These are phyloP conservation scores for Hydrophis major DNA, from an alignment of 2,797 vertebrate species.

Conservation along the genomic window DNA sequence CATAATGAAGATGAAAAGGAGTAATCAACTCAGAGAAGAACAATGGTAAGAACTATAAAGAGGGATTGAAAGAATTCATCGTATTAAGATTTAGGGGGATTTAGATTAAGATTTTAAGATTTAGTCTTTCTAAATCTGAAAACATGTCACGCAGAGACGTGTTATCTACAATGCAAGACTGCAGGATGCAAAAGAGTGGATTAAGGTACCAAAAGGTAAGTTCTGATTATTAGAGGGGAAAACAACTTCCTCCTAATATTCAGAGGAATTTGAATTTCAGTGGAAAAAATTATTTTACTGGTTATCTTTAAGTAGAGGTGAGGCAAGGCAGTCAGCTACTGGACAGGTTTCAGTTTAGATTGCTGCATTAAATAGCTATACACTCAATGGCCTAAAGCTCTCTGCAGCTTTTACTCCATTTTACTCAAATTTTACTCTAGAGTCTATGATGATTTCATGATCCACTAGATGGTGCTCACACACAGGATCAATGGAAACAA, in stretches of 20 bases:
- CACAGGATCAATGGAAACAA: neutral
- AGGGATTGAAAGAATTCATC: neutral
- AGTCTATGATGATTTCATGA: neutral
- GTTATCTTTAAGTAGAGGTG: neutral
- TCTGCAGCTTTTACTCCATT: neutral
- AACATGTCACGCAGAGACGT: neutral
- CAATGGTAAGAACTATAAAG: neutral
- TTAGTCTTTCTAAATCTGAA: neutral
- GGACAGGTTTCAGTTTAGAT: neutral
- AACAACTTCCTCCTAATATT: neutral
- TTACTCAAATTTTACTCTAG: neutral
- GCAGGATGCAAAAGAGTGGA: neutral
- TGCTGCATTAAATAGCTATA: neutral
- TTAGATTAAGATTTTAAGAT: neutral
- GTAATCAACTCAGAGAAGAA: neutral
- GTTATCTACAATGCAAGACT: neutral
- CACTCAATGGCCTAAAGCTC: neutral
- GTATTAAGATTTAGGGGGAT: neutral
- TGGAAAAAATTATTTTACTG: neutral
- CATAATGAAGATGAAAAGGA: neutral
- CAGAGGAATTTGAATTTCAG: neutral
- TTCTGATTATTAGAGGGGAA: neutral
- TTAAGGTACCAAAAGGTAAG: neutral
- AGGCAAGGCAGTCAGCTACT: neutral
- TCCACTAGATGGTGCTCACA: constrained; percentile 7